phyloP scores from a whole-genome alignment of 2,888 invertebrate species.

The Eledone cirrhosa region DNA sequence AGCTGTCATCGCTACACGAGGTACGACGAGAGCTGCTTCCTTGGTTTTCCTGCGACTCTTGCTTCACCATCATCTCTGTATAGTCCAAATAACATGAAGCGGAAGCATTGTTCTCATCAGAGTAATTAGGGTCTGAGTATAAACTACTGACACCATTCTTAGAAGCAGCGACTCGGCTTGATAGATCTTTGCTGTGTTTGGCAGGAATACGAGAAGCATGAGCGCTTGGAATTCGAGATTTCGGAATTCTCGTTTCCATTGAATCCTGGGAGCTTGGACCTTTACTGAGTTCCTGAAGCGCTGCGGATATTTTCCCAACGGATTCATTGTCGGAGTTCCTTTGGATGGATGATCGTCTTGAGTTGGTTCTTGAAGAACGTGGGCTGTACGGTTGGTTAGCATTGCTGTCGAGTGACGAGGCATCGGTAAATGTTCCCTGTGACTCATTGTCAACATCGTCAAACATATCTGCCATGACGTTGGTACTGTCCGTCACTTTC shows the following conservation, averaged over 20 bases:
- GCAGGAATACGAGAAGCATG: neutral
- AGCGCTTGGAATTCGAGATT: slow-evolving; percentile 1
- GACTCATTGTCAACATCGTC: slow-evolving; percentile 31
- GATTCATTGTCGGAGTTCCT: neutral
- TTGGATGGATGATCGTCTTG: slow-evolving; percentile 1
- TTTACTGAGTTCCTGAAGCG: neutral
- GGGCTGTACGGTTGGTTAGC: slow-evolving; percentile 32
- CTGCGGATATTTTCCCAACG: neutral
- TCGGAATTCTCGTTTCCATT: neutral
- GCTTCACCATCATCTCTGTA: slow-evolving; percentile 31
- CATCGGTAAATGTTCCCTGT: neutral
- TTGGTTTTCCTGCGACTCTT: slow-evolving; percentile 16
- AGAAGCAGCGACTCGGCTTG: neutral
- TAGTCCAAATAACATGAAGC: slow-evolving; percentile 28
- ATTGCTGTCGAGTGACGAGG: slow-evolving; percentile 36
- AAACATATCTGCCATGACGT: neutral
- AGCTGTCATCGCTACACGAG: slow-evolving; percentile 24
- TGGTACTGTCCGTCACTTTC: slow-evolving; percentile 42
- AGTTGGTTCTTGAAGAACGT: neutral
- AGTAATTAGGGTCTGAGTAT: neutral
- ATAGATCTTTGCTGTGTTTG: too few relatives aligned
- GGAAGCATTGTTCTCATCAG: slow-evolving; percentile 16
- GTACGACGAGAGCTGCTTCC: neutral
- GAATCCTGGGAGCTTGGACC: neutral
- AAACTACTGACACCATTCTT: slow-evolving; percentile 13